Evolutionary conservation across 2,113 vertebrate species (phyloP), one percentile per base, ranked within the genome.

Genomic region (Scomber scombrus): DNA sequence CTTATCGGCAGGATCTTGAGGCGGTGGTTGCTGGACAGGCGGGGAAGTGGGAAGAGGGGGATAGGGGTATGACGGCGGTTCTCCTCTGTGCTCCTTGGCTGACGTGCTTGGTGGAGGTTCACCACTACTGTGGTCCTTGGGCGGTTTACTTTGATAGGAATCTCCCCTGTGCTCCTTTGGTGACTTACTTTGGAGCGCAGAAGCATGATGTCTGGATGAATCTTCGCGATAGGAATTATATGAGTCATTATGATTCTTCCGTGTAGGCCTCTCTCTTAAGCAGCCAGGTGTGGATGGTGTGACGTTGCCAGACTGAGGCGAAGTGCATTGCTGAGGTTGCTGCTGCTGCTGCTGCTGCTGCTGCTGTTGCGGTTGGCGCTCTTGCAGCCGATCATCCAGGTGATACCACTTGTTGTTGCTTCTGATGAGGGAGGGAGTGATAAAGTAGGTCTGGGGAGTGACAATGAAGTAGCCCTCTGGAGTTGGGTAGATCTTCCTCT

Each of bases 391-490:
- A 92, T 99, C 98, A 2, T 99, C 98, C 94, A 99, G 94, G 93
- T 99, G 98, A 94, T 99, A 99, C 98, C 98, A 99, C 93, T 86
- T 95, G 89, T 88, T 94, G 92, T 89, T 95, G 75, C 79, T 91
- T 91, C 89, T 95, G 95, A 99, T 99, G 92, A 99, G 98, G 87
- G 98, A 99, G 34, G 98, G 98, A 4, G 98, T 99, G 84, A 99
- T 99, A 93, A 98, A 99, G 85, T 99, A 99, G 71, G 98, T 99
- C 94, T 99, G 98, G 0, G 98, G 98, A 56, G 98, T 99, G 85
- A 99, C 98, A 68, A 99, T 99, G 95, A 98, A 99, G 92, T 99
- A 99, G 90, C 98, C 98, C 87, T 99, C 98, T 0, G 97, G 96
- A 78, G 98, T 99, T 18, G 97, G 98, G 87, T 99, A 99, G 95